Conservation (phyloP, 2,888 invertebrate species). For the Lottia scabra region DNA sequence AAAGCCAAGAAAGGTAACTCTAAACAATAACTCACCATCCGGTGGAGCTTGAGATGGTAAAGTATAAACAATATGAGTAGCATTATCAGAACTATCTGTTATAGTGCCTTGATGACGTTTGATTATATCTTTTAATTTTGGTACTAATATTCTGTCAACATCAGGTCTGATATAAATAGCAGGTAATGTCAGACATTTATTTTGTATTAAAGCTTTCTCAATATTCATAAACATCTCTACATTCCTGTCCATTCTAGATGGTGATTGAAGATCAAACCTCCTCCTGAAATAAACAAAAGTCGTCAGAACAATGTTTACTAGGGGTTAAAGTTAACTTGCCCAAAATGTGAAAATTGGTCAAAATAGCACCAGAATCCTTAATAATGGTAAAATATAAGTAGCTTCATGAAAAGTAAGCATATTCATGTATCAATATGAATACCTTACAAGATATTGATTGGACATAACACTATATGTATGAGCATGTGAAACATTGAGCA, state of each 20-base stretch:
- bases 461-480: no score
- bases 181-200: conserved; percentile 84
- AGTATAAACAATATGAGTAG: conserved; percentile 92
- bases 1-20: no score
- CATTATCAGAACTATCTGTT: conserved; percentile 86
- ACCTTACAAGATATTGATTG: no score
- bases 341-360: no score
- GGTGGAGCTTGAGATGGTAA: conserved; percentile 66
- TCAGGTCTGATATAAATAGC: conserved; percentile 81
- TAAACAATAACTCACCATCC: conserved; percentile 43
- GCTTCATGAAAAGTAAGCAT: no score
- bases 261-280: conserved; percentile 85
- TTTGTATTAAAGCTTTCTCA: conserved; percentile 81
- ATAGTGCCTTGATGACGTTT: conserved; percentile 87
- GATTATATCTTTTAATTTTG: conserved; percentile 88
- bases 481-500: no score
- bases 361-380: no score
- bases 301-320: no score
- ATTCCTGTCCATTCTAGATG: conserved; percentile 89
- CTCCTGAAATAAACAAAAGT: conserved; percentile 70
- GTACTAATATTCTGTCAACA: conserved; percentile 80
- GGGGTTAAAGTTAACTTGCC: no score
- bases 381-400: no score
- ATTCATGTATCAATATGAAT: no score
- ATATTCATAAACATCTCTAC: conserved; percentile 84